Conservation (phyloP, 2,113 vertebrate genomes). For the Oplegnathus fasciatus region DNA sequence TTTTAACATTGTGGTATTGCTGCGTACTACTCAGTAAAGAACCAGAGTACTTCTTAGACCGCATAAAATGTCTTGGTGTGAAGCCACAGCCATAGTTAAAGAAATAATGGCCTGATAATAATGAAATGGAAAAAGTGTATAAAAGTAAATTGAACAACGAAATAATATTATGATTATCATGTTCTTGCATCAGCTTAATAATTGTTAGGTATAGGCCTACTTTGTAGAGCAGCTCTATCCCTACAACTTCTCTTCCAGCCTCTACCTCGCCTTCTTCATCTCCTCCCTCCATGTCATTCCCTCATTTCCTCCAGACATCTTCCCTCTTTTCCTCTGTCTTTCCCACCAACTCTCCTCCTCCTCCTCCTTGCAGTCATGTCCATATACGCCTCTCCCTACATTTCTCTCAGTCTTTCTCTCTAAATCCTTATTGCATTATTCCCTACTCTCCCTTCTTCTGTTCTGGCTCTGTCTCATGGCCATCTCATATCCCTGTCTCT, state of each 20-base stretch:
- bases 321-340: slow-evolving; percentile 12
- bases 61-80: not conserved
- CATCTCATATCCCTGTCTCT: slow-evolving; percentile 72
- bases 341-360: slow-evolving; percentile 18
- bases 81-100: too few relatives aligned
- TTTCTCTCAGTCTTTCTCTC: slow-evolving; percentile 21
- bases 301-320: slow-evolving; percentile 1
- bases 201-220: too few relatives aligned
- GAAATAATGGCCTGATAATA: not conserved
- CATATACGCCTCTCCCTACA: slow-evolving; percentile 37
- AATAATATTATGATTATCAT: not conserved
- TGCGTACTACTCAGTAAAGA: not conserved
- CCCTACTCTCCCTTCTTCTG: slow-evolving; percentile 41
- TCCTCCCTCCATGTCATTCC: slow-evolving; percentile 14
- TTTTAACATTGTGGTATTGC: not conserved
- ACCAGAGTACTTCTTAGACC: not conserved
- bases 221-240: not conserved
- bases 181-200: not conserved
- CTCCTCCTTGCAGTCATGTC: slow-evolving; percentile 14
- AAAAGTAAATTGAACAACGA: not conserved
- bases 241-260: not conserved
- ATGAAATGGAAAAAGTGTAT: not conserved
- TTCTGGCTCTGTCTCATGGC: slow-evolving; percentile 57
- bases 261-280: not conserved
- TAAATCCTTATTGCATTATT: slow-evolving; percentile 72